Percentiles rank a stretch among this genome's conserved stretches.
Evolutionary conservation across 2,888 invertebrate genomes (phyloP).

Genomic region (Sesamia inferens): DNA sequence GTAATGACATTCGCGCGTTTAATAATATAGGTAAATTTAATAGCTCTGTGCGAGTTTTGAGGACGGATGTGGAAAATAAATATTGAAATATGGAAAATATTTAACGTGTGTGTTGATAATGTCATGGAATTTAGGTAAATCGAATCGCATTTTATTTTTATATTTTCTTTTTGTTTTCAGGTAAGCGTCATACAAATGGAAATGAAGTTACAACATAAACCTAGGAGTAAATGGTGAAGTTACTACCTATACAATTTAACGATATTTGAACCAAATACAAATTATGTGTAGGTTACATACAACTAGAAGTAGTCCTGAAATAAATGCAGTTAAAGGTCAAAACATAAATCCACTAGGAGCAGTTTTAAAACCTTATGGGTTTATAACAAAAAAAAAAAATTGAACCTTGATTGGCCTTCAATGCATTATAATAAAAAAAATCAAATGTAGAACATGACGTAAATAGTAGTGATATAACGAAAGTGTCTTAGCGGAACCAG

Average conservation of each 20-base stretch:
- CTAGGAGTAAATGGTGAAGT: not conserved
- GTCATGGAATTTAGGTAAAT: not conserved
- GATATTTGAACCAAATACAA: not conserved
- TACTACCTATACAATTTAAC: not conserved
- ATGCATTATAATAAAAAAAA: not conserved
- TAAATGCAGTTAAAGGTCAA: not conserved
- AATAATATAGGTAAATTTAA: slow-evolving; percentile 42
- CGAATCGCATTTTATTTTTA: not conserved
- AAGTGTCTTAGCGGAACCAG: too few relatives aligned
- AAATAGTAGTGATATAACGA: too few relatives aligned
- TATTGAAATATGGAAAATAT: slow-evolving; percentile 29
- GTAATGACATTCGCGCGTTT: slow-evolving; percentile 44
- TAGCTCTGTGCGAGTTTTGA: slow-evolving; percentile 35
- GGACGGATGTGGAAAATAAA: slow-evolving; percentile 43
- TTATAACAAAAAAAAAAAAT: not conserved
- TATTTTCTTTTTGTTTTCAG: slow-evolving; percentile 34
- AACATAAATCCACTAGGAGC: not conserved
- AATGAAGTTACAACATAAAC: too few relatives aligned
- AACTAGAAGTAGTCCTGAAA: not conserved
- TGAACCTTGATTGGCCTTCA: too few relatives aligned
- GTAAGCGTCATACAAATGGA: slow-evolving; percentile 28
- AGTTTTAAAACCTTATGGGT: not conserved
- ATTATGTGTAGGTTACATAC: not conserved
- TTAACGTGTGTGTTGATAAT: slow-evolving; percentile 12
- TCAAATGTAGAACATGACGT: not conserved